These are phyloP conservation scores for Tenrec ecaudatus DNA, from an alignment of 2,113 vertebrate genomes.

Conservation along the genomic window DNA sequence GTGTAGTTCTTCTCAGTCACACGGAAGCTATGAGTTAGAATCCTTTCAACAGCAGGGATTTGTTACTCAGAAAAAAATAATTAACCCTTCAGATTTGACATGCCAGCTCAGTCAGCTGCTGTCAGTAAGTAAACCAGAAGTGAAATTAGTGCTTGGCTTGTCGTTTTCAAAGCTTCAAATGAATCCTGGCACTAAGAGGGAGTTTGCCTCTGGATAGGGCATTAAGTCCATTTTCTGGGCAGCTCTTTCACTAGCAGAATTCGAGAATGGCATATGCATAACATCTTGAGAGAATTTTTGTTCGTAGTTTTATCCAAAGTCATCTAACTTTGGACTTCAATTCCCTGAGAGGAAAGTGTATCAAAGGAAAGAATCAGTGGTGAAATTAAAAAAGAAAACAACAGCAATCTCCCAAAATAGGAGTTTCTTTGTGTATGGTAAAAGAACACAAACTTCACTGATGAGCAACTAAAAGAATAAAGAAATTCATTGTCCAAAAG, in stretches of 20 bases:
- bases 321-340: slow-evolving; percentile 74
- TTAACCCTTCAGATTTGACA: slow-evolving; percentile 68
- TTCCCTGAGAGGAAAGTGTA: slow-evolving; percentile 74
- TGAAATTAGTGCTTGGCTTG: slow-evolving; percentile 74
- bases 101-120: slow-evolving; percentile 58
- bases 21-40: neutral
- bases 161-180: slow-evolving; percentile 73
- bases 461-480: slow-evolving; percentile 77
- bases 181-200: slow-evolving; percentile 63
- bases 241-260: slow-evolving; percentile 78
- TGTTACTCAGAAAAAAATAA: slow-evolving; percentile 7
- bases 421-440: slow-evolving; percentile 74
- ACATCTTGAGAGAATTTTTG: slow-evolving; percentile 47
- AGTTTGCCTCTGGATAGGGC: slow-evolving; percentile 67
- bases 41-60: neutral
- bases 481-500: slow-evolving; percentile 47
- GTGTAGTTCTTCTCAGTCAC: neutral
- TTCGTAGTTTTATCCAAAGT: slow-evolving; percentile 84
- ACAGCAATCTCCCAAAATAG: slow-evolving; percentile 73
- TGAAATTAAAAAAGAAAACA: slow-evolving; percentile 78
- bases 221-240: slow-evolving; percentile 79
- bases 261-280: slow-evolving; percentile 79
- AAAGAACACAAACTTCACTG: slow-evolving; percentile 76
- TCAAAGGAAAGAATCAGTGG: neutral
- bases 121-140: slow-evolving; percentile 62